These are phyloP conservation scores for Microcaecilia unicolor DNA, from an alignment of 2,797 vertebrate genomes.

Conservation along the genomic window DNA sequence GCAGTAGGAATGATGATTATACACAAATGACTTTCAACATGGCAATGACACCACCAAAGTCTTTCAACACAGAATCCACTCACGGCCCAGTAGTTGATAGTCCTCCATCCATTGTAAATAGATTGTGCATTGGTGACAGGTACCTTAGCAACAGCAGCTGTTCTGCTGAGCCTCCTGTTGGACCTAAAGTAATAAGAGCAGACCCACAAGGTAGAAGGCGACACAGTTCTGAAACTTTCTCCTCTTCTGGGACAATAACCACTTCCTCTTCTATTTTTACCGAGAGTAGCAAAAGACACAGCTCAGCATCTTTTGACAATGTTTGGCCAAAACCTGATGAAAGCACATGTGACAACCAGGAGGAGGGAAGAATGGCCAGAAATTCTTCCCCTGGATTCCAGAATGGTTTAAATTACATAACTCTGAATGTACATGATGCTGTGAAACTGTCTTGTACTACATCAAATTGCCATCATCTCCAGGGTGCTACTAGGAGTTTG, in stretches of 20 bases:
- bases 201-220: slow-evolving; percentile 78
- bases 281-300: slow-evolving; percentile 70
- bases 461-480: slow-evolving; percentile 26
- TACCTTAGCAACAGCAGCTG: slow-evolving; percentile 50
- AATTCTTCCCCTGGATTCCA: slow-evolving; percentile 74
- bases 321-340: slow-evolving; percentile 80
- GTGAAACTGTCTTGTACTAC: slow-evolving; percentile 29
- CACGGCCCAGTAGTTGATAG: slow-evolving; percentile 35
- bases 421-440: slow-evolving; percentile 73
- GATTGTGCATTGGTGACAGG: slow-evolving; percentile 75
- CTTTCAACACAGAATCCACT: slow-evolving; percentile 30
- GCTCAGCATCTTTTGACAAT: slow-evolving; percentile 74
- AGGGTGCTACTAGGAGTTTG: slow-evolving; percentile 48
- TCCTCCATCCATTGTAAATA: slow-evolving; percentile 64
- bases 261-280: slow-evolving; percentile 64
- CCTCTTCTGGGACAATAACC: slow-evolving; percentile 58
- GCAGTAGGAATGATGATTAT: slow-evolving; percentile 70
- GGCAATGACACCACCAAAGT: slow-evolving; percentile 45
- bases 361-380: slow-evolving; percentile 59
- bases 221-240: slow-evolving; percentile 82
- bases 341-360: slow-evolving; percentile 49
- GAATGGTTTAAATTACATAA: slow-evolving; percentile 89
- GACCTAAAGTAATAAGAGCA: slow-evolving; percentile 79
- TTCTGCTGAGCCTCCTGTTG: slow-evolving; percentile 52
- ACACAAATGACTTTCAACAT: slow-evolving; percentile 83